Evolutionary conservation across 2,113 vertebrate species (phyloP).

Genomic region (Vanacampus margaritifer): DNA sequence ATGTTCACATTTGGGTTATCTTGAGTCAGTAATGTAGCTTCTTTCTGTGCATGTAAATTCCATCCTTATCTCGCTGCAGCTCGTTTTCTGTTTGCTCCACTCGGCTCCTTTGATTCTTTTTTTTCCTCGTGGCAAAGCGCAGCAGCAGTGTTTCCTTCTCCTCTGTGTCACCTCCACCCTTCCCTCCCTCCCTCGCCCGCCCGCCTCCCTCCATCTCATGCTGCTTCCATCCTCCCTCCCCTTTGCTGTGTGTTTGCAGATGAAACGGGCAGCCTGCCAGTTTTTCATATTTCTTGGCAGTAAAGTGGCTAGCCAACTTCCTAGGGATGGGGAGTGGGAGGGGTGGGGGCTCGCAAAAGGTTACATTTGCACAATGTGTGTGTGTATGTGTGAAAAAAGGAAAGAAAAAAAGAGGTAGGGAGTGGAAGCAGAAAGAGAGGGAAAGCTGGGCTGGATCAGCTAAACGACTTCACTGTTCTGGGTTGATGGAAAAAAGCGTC

Average conservation of each 20-base stretch:
- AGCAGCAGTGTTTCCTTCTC: constrained; percentile 54
- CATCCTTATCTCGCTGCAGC: constrained; percentile 49
- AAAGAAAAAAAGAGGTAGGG: constrained; percentile 67
- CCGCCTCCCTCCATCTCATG: constrained; percentile 42
- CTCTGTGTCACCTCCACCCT: constrained; percentile 58
- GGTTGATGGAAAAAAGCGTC: constrained; percentile 87
- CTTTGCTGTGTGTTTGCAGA: constrained; percentile 75
- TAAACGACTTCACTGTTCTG: constrained; percentile 70
- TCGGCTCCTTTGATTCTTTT: constrained; percentile 44
- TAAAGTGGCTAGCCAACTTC: constrained; percentile 78
- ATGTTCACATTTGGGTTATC: constrained; percentile 55
- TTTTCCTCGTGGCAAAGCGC: constrained; percentile 51
- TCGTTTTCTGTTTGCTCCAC: constrained; percentile 44
- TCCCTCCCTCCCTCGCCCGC: constrained; percentile 32
- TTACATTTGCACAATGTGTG: constrained; percentile 90
- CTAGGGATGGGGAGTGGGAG: constrained; percentile 67
- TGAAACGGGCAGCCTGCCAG: constrained; percentile 89
- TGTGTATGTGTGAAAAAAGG: constrained; percentile 64
- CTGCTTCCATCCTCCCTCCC: constrained; percentile 52
- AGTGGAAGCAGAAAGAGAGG: constrained; percentile 39
- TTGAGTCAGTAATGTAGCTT: constrained; percentile 48
- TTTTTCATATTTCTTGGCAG: constrained; percentile 87
- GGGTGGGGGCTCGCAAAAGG: constrained; percentile 79
- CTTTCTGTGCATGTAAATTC: constrained; percentile 58
- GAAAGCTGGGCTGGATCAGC: constrained; percentile 64